Evolutionary conservation across 2,113 vertebrate genomes (phyloP), one percentile per base, ranked within the genome.

Genomic region (Atrichornis clamosus): DNA sequence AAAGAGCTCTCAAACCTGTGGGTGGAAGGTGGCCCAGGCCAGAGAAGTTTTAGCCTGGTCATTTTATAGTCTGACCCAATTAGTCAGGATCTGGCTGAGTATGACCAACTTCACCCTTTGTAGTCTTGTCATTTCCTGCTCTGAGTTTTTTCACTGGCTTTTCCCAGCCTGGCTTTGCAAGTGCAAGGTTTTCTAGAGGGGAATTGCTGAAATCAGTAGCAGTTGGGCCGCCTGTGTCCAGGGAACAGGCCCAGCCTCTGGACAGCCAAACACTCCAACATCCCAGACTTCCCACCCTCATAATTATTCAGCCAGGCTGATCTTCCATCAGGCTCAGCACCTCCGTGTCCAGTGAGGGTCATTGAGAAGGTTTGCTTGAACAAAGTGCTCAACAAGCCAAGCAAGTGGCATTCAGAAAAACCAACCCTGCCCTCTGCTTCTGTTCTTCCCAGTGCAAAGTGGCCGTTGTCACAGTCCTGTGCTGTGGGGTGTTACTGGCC

Each of bases 201-300:
- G 22, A 24, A 35, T 13, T 60, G 59, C 75, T 77, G 64, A 74
- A 69, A 60, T 63, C 33, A 35, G 21, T 50, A 49, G 15, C 59
- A 73, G 49, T 64, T 81, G 64, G 2, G 4, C 22, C 19, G 6
- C 0, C 2, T 55, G 7, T 59, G 59, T 30, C 0, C 2, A 3
- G 39, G 41, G 27, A 74, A 23, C 33, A 35, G 32, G 50, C 15
- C 14, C 37, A 37, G 9, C 21, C 30, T 60, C 49, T 82, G 37
- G 56, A 11, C 8, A 47, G 19, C 33, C 55, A 73, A 87, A 32
- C 15, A 17, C 35, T 49, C 59, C 49, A 41, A 28, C 15, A 7
- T 41, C 8, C 28, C 62, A 33, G 33, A 27, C 13, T 42, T 76
- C n/a, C 47, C 7, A 2, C 26, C 27, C 11, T 52, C 14, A n/a